Conservation (phyloP, 2,113 vertebrate species). For the Quiscalus mexicanus region DNA sequence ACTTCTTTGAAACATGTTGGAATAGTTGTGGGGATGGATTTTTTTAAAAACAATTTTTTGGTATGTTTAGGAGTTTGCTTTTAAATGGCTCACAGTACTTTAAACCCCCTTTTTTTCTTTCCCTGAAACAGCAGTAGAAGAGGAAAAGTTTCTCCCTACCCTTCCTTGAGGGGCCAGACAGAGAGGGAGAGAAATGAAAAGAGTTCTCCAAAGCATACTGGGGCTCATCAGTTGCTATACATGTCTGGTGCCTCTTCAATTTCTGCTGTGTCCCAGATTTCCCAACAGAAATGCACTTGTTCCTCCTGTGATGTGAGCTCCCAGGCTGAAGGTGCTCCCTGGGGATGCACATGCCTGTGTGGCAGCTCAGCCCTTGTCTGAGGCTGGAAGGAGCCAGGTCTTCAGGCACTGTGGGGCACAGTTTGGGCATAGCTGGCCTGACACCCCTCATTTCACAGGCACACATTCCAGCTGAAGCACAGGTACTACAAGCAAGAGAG, state of each 20-base stretch:
- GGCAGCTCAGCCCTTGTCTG: background rate
- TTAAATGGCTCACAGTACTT: background rate
- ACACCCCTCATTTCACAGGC: background rate
- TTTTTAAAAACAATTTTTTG: background rate
- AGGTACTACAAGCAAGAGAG: background rate
- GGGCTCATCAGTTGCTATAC: background rate
- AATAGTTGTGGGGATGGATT: background rate
- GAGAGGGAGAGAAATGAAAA: background rate
- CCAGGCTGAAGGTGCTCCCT: background rate
- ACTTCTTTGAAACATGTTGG: background rate
- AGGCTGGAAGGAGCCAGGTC: background rate
- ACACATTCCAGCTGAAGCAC: background rate
- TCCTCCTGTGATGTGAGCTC: background rate
- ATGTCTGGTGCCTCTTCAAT: background rate
- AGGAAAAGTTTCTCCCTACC: background rate
- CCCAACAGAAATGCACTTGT: background rate
- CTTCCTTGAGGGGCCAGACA: background rate
- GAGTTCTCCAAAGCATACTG: background rate
- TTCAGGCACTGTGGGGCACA: background rate
- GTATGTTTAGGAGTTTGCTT: background rate
- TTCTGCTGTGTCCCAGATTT: background rate
- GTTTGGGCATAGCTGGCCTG: fast-evolving
- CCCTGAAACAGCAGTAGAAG: background rate
- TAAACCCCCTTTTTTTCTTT: background rate
- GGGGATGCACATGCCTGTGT: fast-evolving